Evolutionary conservation across 37 sponge, comb jelly and placozoan genomes (phyloP).

Genomic region (Halichondria panicea): DNA sequence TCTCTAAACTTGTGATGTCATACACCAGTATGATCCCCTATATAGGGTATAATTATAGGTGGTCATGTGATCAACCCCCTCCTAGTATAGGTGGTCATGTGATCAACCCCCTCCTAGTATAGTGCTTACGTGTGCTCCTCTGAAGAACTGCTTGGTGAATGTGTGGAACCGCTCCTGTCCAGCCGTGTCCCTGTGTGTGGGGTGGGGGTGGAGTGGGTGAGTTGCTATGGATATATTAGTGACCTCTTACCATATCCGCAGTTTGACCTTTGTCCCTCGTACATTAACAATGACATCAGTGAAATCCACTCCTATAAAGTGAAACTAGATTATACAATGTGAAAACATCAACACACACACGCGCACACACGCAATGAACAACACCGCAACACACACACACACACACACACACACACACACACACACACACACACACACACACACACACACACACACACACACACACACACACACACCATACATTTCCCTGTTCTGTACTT

Average conservation of each 20-base stretch:
- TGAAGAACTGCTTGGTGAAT: conserved; percentile 76
- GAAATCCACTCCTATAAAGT: conserved; percentile 63
- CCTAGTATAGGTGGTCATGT: background rate
- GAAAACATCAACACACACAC: too few relatives aligned
- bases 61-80: too few relatives aligned
- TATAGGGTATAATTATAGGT: too few relatives aligned
- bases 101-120: too few relatives aligned
- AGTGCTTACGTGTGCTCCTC: conserved; percentile 74
- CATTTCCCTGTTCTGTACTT: too few relatives aligned
- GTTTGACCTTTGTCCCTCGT: conserved; percentile 53
- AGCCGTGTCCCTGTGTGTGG: conserved; percentile 69
- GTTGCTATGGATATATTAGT: background rate
- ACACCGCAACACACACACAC: too few relatives aligned
- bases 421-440: too few relatives aligned
- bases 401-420: too few relatives aligned
- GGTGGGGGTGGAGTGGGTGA: background rate
- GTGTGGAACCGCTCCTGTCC: conserved; percentile 80
- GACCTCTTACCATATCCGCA: conserved; percentile 71
- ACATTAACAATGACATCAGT: conserved; percentile 54
- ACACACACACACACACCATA: conserved; percentile 6
- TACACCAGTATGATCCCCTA: conserved; percentile 71
- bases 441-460: background rate
- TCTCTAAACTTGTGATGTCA: conserved; percentile 50
- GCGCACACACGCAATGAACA: too few relatives aligned
- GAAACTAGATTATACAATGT: too few relatives aligned